phyloP scores from a whole-genome alignment of 2,888 invertebrate species.

The Athalia cordata region DNA sequence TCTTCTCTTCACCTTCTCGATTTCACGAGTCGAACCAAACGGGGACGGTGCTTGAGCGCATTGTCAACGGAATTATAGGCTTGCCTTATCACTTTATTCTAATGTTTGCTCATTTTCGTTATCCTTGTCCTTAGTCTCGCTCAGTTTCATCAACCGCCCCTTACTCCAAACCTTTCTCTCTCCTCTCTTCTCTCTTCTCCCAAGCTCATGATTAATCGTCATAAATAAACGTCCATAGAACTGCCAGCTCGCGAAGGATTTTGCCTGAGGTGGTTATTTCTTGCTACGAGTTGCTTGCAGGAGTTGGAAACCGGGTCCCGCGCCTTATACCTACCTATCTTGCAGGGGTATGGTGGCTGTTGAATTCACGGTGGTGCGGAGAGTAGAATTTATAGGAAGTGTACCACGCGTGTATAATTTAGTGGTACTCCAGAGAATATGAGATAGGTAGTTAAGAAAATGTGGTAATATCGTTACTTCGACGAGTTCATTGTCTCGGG shows the following conservation, averaged over 20 bases:
- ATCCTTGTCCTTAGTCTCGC: constrained; percentile 46
- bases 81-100: constrained; percentile 50
- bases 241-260: constrained; percentile 25
- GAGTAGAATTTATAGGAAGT: constrained; percentile 36
- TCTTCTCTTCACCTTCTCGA: neutral
- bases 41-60: constrained; percentile 40
- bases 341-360: neutral
- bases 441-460: constrained; percentile 23
- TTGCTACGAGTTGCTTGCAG: constrained; percentile 11
- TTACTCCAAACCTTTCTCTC: neutral
- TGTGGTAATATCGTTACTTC: constrained; percentile 25
- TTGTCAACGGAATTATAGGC: constrained; percentile 49
- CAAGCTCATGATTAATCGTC: constrained; percentile 51
- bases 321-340: no score
- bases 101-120: constrained; percentile 55
- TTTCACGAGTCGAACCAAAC: constrained; percentile 5
- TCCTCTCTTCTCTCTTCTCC: neutral
- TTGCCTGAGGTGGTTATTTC: constrained; percentile 35
- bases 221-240: constrained; percentile 53
- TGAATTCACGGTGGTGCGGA: constrained; percentile 1
- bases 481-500: constrained; percentile 31
- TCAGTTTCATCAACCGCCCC: constrained; percentile 41
- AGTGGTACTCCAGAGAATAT: constrained; percentile 28
- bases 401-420: constrained; percentile 43
- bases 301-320: neutral